These are phyloP conservation scores for Mormyrus iriodes DNA, from an alignment of 2,113 vertebrate species.

Conservation along the genomic window DNA sequence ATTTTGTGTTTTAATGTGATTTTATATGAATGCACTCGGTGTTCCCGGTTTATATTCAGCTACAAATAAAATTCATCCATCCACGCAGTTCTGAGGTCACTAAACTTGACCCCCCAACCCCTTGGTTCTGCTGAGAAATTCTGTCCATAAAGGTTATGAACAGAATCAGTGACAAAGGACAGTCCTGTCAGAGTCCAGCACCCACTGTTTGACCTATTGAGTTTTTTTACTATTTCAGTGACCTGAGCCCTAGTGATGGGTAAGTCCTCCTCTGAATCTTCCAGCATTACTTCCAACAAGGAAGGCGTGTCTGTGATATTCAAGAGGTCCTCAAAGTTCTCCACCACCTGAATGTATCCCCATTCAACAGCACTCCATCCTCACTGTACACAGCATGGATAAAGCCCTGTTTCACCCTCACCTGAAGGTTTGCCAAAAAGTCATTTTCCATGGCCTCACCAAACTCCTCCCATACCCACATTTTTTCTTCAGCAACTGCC, in stretches of 20 bases:
- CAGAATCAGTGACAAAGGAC: neutral
- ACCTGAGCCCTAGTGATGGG: neutral
- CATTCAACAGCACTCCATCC: neutral
- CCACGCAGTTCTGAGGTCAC: neutral
- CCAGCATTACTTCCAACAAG: neutral
- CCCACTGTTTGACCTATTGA: too few species aligned
- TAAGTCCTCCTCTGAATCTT: neutral
- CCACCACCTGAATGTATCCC: neutral
- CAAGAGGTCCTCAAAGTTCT: neutral
- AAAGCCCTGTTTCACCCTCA: neutral
- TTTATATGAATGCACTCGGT: neutral
- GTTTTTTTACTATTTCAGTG: neutral
- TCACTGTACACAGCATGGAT: neutral
- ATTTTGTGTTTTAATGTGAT: neutral
- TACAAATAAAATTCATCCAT: neutral
- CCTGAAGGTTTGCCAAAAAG: neutral
- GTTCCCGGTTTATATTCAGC: neutral
- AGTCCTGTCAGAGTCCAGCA: neutral
- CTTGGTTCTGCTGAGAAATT: neutral
- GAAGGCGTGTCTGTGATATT: neutral
- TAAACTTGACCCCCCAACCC: neutral
- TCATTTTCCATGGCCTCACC: neutral
- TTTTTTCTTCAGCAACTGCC: neutral
- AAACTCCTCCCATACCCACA: neutral
- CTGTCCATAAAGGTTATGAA: too few species aligned